A percentile compares a stretch with the other conserved stretches of the same genome.
Evolutionary conservation across 23 tunicate genomes (phyloP).

Genomic region (Halocynthia roretzi): DNA sequence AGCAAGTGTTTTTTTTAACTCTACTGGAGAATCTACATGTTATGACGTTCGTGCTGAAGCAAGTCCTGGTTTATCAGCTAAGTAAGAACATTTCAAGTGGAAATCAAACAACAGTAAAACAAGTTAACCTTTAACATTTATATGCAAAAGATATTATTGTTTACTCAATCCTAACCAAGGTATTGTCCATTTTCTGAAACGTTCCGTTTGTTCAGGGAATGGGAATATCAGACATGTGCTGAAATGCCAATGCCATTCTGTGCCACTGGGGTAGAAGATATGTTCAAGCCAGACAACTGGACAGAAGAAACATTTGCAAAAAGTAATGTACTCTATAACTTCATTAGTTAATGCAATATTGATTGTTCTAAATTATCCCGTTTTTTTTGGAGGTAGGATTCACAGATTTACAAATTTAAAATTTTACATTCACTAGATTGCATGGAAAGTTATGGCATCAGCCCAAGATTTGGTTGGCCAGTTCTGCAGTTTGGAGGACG

Average conservation of each 20-base stretch:
- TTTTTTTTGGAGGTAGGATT: no score
- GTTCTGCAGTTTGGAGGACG: conserved; percentile 57
- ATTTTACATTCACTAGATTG: conserved; percentile 25
- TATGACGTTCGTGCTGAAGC: conserved; percentile 20
- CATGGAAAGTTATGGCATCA: conserved; percentile 40
- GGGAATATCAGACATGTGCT: conserved; percentile 68
- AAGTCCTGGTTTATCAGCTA: conserved; percentile 19
- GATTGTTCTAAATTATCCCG: no score
- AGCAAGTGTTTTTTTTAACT: conserved; percentile 59
- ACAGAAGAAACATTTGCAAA: conserved; percentile 15
- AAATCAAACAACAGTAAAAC: not conserved
- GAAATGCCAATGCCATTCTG: conserved; percentile 83
- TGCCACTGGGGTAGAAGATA: conserved; percentile 39
- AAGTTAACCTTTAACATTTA: no score
- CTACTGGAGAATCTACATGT: conserved; percentile 49
- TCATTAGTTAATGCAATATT: no score
- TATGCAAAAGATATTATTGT: not conserved
- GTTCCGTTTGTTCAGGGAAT: conserved; percentile 19
- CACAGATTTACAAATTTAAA: no score
- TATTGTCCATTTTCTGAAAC: not conserved
- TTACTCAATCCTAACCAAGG: not conserved
- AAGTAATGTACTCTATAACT: not conserved
- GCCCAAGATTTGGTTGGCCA: conserved; percentile 59
- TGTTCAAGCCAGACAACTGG: conserved; percentile 60
- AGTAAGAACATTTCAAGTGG: conserved; percentile 10